Evolutionary conservation across 2,113 vertebrate species (phyloP), one percentile per base, ranked within the genome.

Genomic region (Pica pica): DNA sequence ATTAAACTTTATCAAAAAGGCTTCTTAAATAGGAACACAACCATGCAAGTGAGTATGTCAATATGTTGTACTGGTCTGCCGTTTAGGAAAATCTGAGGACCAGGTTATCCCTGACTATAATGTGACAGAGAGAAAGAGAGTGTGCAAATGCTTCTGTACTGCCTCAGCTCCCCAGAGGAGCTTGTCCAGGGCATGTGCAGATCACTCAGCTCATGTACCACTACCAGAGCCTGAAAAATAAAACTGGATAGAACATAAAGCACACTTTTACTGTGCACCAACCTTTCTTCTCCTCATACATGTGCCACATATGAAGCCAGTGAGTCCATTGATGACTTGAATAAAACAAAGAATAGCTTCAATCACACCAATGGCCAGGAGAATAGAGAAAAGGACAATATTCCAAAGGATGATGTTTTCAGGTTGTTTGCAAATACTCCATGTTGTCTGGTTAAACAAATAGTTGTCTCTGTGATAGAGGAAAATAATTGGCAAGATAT

Each of bases 331-430:
- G 92, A 98, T 41, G 13, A 98, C 97, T 97, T 99, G 98, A 84
- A 98, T 96, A 74, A 97, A 97, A 52, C 98, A 99, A 53, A 99
- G 98, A 53, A 98, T 52, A 60, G 96, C 13, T 96, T 99, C 98
- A 73, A 99, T 57, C 9, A 83, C 17, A 20, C 98, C 97, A 2
- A 98, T 91, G 16, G 89, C 63, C 96, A 98, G 92, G 41, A 99
- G 93, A 30, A 98, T 98, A 97, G 98, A 98, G 96, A 99, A 99
- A 33, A 99, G 97, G 21, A 98, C 92, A 0, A 97, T 78, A 64
- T 98, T 98, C 98, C 98, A 98, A 95, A 99, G 91, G 59, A 99
- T 93, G 0, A 95, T 94, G 14, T 99, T 98, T 37, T 98, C 44
- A 4, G 99, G 98, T 59, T 80, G 88, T 31, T 79, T 56, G 73